These are phyloP conservation scores for Petrolisthes manimaculis DNA, from an alignment of 2,888 invertebrate genomes.

Conservation along the genomic window DNA sequence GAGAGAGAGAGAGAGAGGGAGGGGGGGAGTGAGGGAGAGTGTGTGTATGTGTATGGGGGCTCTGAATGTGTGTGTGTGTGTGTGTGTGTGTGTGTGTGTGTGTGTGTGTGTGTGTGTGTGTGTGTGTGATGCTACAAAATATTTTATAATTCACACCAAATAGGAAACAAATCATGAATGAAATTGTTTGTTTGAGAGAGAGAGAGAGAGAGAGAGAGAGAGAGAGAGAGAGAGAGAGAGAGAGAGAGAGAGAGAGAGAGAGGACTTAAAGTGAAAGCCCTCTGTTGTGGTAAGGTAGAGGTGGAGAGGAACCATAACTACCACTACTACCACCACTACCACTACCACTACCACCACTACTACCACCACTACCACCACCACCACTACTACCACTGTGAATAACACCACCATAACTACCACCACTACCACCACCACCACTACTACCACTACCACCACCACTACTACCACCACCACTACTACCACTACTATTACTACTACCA, in stretches of 20 bases:
- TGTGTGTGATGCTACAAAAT: background rate
- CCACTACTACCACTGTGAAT: background rate
- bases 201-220: slow-evolving; percentile 23
- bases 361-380: background rate
- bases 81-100: no score
- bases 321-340: slow-evolving; percentile 3
- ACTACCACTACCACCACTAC: slow-evolving; percentile 8
- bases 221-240: slow-evolving; percentile 20
- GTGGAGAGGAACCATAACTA: no score
- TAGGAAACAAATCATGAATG: background rate
- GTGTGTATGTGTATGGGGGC: background rate
- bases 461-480: background rate
- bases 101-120: no score
- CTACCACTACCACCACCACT: slow-evolving; percentile 3
- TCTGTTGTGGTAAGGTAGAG: slow-evolving; percentile 9
- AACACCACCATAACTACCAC: background rate
- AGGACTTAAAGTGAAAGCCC: slow-evolving; percentile 51
- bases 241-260: slow-evolving; percentile 31
- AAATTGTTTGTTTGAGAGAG: slow-evolving; percentile 17
- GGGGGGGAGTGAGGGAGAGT: no score
- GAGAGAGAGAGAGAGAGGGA: background rate
- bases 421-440: background rate
- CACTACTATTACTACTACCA: no score
- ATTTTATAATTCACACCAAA: background rate
- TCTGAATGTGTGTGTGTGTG: no score